Evolutionary conservation across 2,113 vertebrate species (phyloP), one percentile per base, ranked within the genome.

Genomic region (Gobius niger): DNA sequence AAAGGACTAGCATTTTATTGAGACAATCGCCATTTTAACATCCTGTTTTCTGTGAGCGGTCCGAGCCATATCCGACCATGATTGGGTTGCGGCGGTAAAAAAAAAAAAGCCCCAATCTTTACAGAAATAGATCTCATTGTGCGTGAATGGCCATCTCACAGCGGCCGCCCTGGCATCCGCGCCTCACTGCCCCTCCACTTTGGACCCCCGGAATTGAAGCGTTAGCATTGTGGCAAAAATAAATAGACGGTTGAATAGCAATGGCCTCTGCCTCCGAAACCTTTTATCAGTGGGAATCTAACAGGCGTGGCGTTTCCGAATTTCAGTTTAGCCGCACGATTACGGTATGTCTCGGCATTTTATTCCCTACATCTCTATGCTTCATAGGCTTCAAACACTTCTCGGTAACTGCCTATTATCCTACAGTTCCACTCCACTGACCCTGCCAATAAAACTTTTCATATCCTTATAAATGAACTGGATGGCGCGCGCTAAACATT

Each of bases 381-480:
- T 96, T 95, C 95, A 94, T 92, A 93, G 94, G 94, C 94, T 95
- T 96, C 95, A 90, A 94, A 94, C 96, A 95, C 96, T 96, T 96
- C 95, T 95, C 94, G 93, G 96, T 97, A 98, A 98, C 95, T 98
- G 96, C 96, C 96, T 98, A 98, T 99, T 98, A 98, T 96, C 96
- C 93, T 79, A 93, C 93, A 94, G 96, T 98, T 99, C 98, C 97
- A 95, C 96, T 97, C 92, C 93, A 94, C 94, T 94, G 96, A 96
- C 95, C 95, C 96, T 95, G 95, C 96, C 98, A 99, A 99, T 99
- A 98, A 98, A 99, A 99, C 96, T 98, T 98, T 98, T 98, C 97
- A 99, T 98, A 98, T 96, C 96, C 97, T 98, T 98, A 98, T 98
- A 99, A 98, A 98, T 97, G 96, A 98, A 98, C 96, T 96, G 95